Base-by-base conservation (phyloP, 2,797 vertebrate genomes). In the Epinephelus coioides region DNA sequence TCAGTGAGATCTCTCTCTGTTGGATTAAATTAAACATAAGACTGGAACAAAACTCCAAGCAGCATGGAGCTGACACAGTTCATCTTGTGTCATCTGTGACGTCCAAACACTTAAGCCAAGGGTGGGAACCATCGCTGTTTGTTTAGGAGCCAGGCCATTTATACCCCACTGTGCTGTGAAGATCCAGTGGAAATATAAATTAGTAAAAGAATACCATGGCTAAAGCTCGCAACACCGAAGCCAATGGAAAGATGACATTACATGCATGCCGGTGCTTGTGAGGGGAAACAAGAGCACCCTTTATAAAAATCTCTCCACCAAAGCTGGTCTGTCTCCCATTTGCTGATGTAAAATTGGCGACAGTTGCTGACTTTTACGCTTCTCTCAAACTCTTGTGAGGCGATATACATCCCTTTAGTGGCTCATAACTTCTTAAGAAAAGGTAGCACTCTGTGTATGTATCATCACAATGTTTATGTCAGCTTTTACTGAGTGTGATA, bases 401-500 rank as follows among this genome's bases (percentile, higher is more conserved):
- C 30, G 40, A 50, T 3, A 50, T 50, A 50, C n/a, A n/a, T 59
- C 23, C 18, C n/a, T 47, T 46, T 12, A 53, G 62, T 23, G 17
- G 54, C 43, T 30, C 56, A 76, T 63, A 68, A 71, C 2, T 54
- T 47, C 57, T 75, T 46, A n/a, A 61, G 73, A 60, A 78, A 78
- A 69, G 27, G 30, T 8, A 57, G 54, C 25, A 9, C 55, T 71
- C 69, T 73, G 62, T 61, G 21, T 55, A 23, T 25, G 54, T 34
- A 44, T 62, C 74, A 50, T 19, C 55, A 51, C 54, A 57, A 81
- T 82, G 51, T 85, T 74, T 72, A 65, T 79, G 80, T 82, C 79
- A 46, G 88, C 68, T 78, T 85, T 86, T 75, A 86, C 60, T 0
- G 74, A 79, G 70, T 80, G 86, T 82, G 83, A 80, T 83, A 90